phyloP scores from a whole-genome alignment of 2,797 vertebrate species.

The Chromis chromis region DNA sequence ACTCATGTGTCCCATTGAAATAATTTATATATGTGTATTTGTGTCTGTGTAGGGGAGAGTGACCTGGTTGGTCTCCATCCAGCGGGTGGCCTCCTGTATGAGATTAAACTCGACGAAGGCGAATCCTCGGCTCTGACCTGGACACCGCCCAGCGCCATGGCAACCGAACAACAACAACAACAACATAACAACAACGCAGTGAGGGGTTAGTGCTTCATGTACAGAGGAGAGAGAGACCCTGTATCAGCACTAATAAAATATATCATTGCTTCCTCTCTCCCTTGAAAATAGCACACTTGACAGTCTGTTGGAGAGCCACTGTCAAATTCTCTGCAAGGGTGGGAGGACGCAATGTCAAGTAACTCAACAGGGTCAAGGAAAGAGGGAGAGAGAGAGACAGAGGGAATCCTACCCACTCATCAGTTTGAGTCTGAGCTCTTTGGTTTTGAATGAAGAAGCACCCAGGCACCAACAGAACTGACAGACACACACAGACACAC shows the following conservation, averaged over 20 bases:
- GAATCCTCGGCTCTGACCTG: constrained; percentile 98
- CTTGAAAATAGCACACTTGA: constrained; percentile 61
- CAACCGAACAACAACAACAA: constrained; percentile 88
- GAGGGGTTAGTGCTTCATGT: constrained; percentile 89
- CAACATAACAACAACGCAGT: constrained; percentile 88
- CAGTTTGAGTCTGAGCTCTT: constrained; percentile 69
- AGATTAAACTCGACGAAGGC: constrained; percentile 98
- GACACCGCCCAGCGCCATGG: constrained; percentile 92
- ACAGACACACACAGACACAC: constrained; percentile 22
- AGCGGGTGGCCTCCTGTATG: constrained; percentile 95
- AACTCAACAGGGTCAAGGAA: constrained; percentile 71
- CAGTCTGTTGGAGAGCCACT: constrained; percentile 55
- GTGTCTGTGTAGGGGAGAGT: constrained; percentile 90
- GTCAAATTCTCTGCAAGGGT: constrained; percentile 62
- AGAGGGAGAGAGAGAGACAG: constrained; percentile 53
- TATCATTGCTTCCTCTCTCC: constrained; percentile 66
- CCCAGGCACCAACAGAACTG: constrained; percentile 49
- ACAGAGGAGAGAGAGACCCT: constrained; percentile 85
- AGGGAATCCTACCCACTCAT: constrained; percentile 70
- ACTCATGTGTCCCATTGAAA: constrained; percentile 60
- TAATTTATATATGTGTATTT: constrained; percentile 78
- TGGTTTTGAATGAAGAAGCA: constrained; percentile 64
- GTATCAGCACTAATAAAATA: constrained; percentile 75
- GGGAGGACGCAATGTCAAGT: constrained; percentile 67
- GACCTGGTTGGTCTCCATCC: constrained; percentile 98